Evolutionary conservation across 2,888 invertebrate species (phyloP).

Genomic region (Melikaiella ostensackeni): DNA sequence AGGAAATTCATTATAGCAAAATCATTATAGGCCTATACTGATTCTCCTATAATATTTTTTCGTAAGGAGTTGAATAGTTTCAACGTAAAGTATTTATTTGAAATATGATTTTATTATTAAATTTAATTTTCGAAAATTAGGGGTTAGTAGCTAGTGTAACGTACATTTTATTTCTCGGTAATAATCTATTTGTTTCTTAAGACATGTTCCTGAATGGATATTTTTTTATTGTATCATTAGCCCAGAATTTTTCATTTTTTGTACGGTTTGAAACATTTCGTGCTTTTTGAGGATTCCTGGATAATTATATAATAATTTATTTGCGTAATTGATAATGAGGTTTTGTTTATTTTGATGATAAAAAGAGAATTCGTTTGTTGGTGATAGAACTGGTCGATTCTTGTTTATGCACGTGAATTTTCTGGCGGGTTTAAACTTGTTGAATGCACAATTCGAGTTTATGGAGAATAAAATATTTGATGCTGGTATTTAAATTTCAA

Average conservation of each 20-base stretch:
- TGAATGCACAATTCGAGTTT: not conserved
- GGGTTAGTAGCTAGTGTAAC: not conserved
- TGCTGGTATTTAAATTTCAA: no score
- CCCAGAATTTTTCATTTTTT: not conserved
- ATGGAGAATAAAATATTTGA: no score
- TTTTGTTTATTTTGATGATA: not conserved
- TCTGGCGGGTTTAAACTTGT: not conserved
- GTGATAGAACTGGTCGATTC: not conserved
- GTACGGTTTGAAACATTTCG: slow-evolving; percentile 13
- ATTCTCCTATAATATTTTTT: no score
- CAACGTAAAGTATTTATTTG: no score
- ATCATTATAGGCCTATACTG: no score
- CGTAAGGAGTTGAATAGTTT: no score
- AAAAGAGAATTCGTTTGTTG: not conserved
- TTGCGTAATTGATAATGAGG: not conserved
- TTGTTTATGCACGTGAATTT: slow-evolving; percentile 1
- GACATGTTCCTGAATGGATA: not conserved
- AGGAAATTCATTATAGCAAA: no score
- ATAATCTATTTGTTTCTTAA: not conserved
- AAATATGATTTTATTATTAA: no score
- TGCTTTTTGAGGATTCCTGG: not conserved
- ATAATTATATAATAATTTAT: not conserved
- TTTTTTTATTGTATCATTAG: not conserved
- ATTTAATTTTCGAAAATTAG: not conserved
- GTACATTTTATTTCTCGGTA: not conserved